phyloP scores from a whole-genome alignment of 2,113 vertebrate species.

The Emydocephalus ijimae region DNA sequence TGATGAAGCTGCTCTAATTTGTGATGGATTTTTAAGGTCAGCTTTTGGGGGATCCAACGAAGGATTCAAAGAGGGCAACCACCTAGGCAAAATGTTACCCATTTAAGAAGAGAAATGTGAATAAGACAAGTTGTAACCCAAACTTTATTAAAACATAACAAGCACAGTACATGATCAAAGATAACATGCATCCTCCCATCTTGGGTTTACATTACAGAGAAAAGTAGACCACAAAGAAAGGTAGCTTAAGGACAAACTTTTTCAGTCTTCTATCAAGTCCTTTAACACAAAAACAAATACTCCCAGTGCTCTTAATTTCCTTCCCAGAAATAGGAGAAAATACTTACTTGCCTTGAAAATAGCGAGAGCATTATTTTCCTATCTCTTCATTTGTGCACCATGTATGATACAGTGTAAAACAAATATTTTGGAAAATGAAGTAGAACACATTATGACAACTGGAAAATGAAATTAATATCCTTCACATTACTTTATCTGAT shows the following conservation, averaged over 20 bases:
- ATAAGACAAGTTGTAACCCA: slow-evolving; percentile 39
- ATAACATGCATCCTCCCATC: slow-evolving; percentile 43
- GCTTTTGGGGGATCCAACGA: too few relatives aligned
- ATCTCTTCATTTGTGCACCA: neutral
- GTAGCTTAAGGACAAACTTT: neutral
- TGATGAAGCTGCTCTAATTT: neutral
- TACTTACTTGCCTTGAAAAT: neutral
- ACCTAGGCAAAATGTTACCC: neutral
- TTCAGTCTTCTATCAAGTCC: neutral
- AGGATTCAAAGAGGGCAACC: neutral
- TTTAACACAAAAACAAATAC: neutral
- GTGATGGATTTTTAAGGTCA: neutral
- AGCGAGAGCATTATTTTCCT: neutral
- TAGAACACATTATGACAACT: slow-evolving; percentile 13
- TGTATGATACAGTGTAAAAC: slow-evolving; percentile 40
- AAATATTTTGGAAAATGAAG: slow-evolving; percentile 3
- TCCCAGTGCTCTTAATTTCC: neutral
- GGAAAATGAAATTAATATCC: neutral
- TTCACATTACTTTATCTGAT: slow-evolving; percentile 13
- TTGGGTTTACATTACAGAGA: neutral
- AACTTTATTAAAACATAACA: slow-evolving; percentile 63
- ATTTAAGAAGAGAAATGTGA: slow-evolving; percentile 31
- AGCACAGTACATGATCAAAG: slow-evolving; percentile 15
- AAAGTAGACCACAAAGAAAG: neutral
- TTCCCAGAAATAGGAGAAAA: neutral